These are phyloP conservation scores for Chromobotia macracanthus DNA, from an alignment of 2,797 vertebrate genomes.

Conservation along the genomic window DNA sequence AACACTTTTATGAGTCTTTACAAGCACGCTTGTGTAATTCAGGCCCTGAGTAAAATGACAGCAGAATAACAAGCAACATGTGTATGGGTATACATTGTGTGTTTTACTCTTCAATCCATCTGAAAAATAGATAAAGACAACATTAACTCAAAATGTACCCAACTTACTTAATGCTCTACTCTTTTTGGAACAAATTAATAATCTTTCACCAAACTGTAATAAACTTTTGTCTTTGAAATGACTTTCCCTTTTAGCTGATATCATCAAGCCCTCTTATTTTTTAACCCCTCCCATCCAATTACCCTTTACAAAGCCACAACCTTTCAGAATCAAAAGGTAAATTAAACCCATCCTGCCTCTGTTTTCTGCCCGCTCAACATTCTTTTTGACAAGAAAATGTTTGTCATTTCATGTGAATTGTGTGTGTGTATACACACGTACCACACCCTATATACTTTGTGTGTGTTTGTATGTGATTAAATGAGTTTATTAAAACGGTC, in stretches of 20 bases:
- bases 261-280: neutral
- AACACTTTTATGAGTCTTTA: conserved; percentile 46
- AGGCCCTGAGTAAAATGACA: conserved; percentile 4
- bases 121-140: neutral
- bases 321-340: neutral
- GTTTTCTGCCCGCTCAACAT: neutral
- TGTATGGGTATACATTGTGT: neutral
- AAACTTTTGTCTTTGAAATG: neutral
- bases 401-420: neutral
- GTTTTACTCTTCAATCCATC: too few species aligned
- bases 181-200: too few species aligned
- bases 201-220: too few species aligned
- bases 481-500: neutral
- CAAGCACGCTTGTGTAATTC: conserved; percentile 39
- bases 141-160: neutral
- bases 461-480: neutral
- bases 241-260: neutral
- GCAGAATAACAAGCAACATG: neutral
- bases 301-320: neutral
- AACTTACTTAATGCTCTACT: neutral
- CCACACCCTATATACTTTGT: neutral
- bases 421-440: neutral
- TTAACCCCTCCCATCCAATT: neutral
- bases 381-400: neutral
- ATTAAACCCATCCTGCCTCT: neutral